These are phyloP conservation scores for Ptychochromis oligacanthus DNA, from an alignment of 2,113 vertebrate genomes.

Conservation along the genomic window DNA sequence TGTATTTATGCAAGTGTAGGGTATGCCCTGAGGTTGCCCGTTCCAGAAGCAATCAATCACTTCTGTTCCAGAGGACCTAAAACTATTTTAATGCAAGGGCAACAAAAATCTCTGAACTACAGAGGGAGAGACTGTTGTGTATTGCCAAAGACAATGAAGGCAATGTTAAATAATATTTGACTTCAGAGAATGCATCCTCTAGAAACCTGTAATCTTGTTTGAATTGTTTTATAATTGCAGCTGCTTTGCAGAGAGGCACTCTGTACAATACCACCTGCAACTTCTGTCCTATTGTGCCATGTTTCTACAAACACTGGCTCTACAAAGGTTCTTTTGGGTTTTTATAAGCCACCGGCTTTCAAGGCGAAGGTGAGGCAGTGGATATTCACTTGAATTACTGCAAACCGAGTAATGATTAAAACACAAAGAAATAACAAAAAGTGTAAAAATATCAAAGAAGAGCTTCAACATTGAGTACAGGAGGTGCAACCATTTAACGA, in stretches of 20 bases:
- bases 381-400: background rate
- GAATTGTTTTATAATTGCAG: background rate
- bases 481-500: background rate
- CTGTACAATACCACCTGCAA: background rate
- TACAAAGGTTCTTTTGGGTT: background rate
- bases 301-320: background rate
- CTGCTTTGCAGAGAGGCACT: background rate
- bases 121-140: background rate
- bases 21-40: conserved; percentile 15
- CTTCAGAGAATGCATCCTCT: background rate
- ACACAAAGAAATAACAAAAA: background rate
- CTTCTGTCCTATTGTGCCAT: background rate
- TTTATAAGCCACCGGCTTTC: background rate
- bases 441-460: background rate
- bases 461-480: background rate
- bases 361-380: background rate
- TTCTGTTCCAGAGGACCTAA: conserved; percentile 11
- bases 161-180: background rate
- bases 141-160: background rate
- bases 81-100: conserved; percentile 29
- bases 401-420: background rate
- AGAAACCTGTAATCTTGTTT: background rate
- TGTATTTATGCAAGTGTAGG: conserved; percentile 8
- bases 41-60: conserved; percentile 29
- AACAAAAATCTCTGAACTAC: background rate